Conservation (phyloP, 64 coral and sea anemone genomes). For the Porites australiensis region DNA sequence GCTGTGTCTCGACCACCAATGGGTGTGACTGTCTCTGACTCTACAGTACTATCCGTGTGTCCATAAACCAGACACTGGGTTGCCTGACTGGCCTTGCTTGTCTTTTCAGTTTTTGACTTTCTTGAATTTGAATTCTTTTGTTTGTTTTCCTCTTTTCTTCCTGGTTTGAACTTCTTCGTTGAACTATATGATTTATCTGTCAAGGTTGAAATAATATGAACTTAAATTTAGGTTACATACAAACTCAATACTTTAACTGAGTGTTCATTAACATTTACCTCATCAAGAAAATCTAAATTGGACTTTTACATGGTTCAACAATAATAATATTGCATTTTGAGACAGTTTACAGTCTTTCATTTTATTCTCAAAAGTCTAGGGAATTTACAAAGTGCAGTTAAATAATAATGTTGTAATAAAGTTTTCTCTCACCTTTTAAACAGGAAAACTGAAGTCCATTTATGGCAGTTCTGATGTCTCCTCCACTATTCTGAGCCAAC, state of each 20-base stretch:
- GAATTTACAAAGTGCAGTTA: too few species aligned
- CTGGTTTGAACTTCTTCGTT: neutral
- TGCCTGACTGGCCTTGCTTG: neutral
- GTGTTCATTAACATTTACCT: too few species aligned
- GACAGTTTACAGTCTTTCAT: too few species aligned
- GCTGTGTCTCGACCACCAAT: slow-evolving; percentile 91
- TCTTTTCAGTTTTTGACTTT: slow-evolving; percentile 30
- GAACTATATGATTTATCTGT: neutral
- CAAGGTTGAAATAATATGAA: neutral
- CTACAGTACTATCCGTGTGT: slow-evolving; percentile 21
- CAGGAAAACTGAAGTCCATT: slow-evolving; percentile 96
- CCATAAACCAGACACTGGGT: slow-evolving; percentile 47
- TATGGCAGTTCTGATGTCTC: slow-evolving; percentile 91
- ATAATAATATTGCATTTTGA: too few species aligned
- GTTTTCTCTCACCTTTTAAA: slow-evolving; percentile 65
- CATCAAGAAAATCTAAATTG: too few species aligned
- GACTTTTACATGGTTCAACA: too few species aligned
- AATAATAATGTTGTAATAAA: too few species aligned
- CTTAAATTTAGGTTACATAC: neutral
- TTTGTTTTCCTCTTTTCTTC: neutral
- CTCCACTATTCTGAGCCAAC: slow-evolving; percentile 84
- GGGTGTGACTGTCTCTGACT: slow-evolving; percentile 37
- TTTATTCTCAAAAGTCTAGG: too few species aligned
- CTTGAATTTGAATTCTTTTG: slow-evolving; percentile 32
- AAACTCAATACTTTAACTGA: too few species aligned